phyloP scores from a whole-genome alignment of 2,888 invertebrate species.

The Sphinx pinastri region DNA sequence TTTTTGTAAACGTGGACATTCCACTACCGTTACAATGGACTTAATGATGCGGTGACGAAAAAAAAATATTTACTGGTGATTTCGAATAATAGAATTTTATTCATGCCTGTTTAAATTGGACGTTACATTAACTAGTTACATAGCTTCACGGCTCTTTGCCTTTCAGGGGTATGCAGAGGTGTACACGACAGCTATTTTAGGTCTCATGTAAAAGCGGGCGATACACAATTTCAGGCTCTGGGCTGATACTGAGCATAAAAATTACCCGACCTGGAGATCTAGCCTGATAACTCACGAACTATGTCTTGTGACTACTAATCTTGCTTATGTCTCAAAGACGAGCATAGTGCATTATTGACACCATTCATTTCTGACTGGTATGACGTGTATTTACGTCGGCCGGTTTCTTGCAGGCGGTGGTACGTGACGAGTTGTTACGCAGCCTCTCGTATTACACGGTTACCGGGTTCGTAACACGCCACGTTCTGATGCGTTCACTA shows the following conservation, averaged over 20 bases:
- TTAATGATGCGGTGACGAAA: not conserved
- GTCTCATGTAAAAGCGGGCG: too few relatives aligned
- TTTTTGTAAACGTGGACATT: conserved; percentile 5
- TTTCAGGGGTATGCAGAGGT: too few relatives aligned
- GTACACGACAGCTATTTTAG: too few relatives aligned
- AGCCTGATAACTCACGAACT: too few relatives aligned
- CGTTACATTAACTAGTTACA: not conserved
- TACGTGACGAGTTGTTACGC: conserved; percentile 15
- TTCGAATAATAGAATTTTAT: not conserved
- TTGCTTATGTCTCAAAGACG: too few relatives aligned
- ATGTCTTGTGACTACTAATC: too few relatives aligned
- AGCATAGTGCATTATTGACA: too few relatives aligned
- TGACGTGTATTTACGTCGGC: not conserved
- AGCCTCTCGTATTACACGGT: conserved; percentile 3
- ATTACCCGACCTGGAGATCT: too few relatives aligned
- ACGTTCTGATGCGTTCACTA: conserved; percentile 1
- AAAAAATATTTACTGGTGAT: not conserved
- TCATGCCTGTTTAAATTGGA: not conserved
- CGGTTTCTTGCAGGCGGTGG: not conserved
- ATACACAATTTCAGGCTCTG: too few relatives aligned
- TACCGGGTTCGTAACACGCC: not conserved
- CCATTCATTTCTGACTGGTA: too few relatives aligned
- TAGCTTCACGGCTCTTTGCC: too few relatives aligned
- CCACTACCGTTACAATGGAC: not conserved
- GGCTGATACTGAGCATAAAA: too few relatives aligned